Conservation (phyloP, 2,888 invertebrate species). For the Chloromyia formosa region DNA sequence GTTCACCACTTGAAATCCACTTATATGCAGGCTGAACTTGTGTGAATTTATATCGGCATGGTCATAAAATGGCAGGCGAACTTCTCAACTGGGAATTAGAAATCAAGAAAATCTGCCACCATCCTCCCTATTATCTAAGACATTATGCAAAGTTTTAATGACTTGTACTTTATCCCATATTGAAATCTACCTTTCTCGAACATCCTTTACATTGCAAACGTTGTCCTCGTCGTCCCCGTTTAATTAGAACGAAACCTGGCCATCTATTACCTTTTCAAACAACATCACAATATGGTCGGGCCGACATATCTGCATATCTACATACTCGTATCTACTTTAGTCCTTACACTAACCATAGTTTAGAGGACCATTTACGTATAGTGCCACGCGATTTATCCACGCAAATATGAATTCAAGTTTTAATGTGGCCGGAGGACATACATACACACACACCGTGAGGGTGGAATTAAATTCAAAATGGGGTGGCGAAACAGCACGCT, state of each 20-base stretch:
- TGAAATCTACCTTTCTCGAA: constrained; percentile 36
- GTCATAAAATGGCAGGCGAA: too few species aligned
- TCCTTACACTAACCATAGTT: constrained; percentile 14
- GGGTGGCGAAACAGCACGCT: constrained; percentile 6
- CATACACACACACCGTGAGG: constrained; percentile 4
- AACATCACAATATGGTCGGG: constrained; percentile 35
- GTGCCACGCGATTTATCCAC: constrained; percentile 40
- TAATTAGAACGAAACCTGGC: constrained; percentile 39
- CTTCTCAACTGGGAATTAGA: not conserved
- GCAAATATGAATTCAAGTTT: constrained; percentile 41
- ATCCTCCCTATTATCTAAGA: constrained; percentile 1
- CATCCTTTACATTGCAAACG: not conserved
- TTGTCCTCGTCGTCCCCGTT: not conserved
- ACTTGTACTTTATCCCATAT: constrained; percentile 39
- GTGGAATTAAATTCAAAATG: constrained; percentile 30
- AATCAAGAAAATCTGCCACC: not conserved
- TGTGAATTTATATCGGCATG: too few species aligned
- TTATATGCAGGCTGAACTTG: too few species aligned
- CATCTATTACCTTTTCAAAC: constrained; percentile 36
- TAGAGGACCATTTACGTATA: constrained; percentile 21
- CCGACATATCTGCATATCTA: not conserved
- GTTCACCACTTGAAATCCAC: too few species aligned
- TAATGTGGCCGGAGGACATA: constrained; percentile 7
- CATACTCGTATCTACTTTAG: not conserved
- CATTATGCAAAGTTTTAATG: constrained; percentile 38